Conservation (phyloP, 1,140 invertebrate species). For the Halyomorpha halys region DNA sequence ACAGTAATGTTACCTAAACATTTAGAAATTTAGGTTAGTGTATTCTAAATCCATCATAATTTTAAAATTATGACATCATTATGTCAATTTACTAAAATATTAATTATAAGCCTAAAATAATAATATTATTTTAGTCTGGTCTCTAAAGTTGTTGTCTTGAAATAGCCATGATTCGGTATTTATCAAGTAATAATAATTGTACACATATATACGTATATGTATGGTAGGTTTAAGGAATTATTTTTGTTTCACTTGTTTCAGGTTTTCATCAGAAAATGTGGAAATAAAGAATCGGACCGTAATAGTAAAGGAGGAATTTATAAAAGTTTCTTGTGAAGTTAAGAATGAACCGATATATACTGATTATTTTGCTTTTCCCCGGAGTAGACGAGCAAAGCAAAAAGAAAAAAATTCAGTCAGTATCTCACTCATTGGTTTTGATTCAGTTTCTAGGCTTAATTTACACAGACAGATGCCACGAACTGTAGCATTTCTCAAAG, state of each 20-base stretch:
- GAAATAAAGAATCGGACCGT: slow-evolving; percentile 22
- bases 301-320: slow-evolving; percentile 31
- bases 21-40: too few species aligned
- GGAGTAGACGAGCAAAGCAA: slow-evolving; percentile 16
- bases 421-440: slow-evolving; percentile 64
- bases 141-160: too few species aligned
- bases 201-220: too few species aligned
- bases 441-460: slow-evolving; percentile 48
- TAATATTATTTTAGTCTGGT: too few species aligned
- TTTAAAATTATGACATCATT: too few species aligned
- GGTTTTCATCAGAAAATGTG: slow-evolving; percentile 27
- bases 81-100: too few species aligned
- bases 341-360: slow-evolving; percentile 28
- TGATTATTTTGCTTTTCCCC: slow-evolving; percentile 34
- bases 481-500: slow-evolving; percentile 38
- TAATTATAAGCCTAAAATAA: too few species aligned
- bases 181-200: too few species aligned
- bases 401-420: slow-evolving; percentile 21
- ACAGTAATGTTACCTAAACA: too few species aligned
- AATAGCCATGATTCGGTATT: too few species aligned
- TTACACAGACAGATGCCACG: slow-evolving; percentile 44
- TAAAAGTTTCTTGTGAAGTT: slow-evolving; percentile 28
- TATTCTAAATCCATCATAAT: too few species aligned
- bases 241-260: slow-evolving; percentile 27
- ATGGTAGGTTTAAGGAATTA: too few species aligned